Percentiles rank a stretch among this genome's conserved stretches.
These are phyloP conservation scores for Thecophora atra DNA, from an alignment of 2,888 invertebrate genomes.

Conservation along the genomic window DNA sequence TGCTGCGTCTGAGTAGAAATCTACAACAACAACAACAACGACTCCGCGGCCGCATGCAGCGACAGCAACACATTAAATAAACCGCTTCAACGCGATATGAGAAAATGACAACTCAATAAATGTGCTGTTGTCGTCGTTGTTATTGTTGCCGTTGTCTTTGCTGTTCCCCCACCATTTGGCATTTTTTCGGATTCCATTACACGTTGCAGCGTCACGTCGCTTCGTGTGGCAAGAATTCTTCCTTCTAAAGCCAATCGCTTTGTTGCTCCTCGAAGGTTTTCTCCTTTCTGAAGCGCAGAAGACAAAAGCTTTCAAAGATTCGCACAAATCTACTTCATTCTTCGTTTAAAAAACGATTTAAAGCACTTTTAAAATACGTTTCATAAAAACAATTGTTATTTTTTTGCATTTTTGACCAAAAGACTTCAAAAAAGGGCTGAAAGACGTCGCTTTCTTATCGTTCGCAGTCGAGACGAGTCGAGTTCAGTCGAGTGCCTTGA, in stretches of 20 bases:
- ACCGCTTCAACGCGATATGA: conserved; percentile 41
- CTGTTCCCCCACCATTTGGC: background rate
- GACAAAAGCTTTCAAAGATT: background rate
- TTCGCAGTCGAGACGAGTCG: background rate
- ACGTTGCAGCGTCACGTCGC: background rate
- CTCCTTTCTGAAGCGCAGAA: background rate
- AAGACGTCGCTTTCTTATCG: too few species aligned
- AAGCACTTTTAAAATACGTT: too few species aligned
- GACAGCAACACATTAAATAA: conserved; percentile 41
- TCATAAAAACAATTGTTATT: background rate
- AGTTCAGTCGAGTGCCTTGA: background rate
- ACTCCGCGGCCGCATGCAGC: background rate
- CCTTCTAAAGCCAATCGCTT: background rate
- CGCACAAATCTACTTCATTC: too few species aligned
- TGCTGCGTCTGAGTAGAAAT: conserved; percentile 4
- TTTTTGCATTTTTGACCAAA: too few species aligned
- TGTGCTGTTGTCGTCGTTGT: conserved; percentile 10
- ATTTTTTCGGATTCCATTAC: background rate
- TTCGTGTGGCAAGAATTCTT: background rate
- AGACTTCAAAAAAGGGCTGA: too few species aligned
- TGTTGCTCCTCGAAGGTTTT: background rate
- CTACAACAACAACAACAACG: conserved; percentile 9
- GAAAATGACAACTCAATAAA: conserved; percentile 32
- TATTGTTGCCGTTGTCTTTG: background rate
- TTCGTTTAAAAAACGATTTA: too few species aligned